Evolutionary conservation across 2,113 vertebrate genomes (phyloP), one percentile per base, ranked within the genome.

Genomic region (Aleadryas rufinucha): DNA sequence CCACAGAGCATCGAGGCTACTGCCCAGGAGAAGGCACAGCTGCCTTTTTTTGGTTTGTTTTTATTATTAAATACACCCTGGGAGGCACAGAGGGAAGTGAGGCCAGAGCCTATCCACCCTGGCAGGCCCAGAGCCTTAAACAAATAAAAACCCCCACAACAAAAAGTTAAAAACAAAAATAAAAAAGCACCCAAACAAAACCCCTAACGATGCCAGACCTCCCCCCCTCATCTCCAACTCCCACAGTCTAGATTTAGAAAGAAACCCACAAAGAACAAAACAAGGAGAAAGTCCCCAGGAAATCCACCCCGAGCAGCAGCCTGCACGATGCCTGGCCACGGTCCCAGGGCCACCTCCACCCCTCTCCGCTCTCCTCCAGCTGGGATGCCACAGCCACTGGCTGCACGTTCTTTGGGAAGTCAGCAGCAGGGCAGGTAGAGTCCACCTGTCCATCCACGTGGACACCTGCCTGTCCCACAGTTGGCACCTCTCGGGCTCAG

Each of bases 401-500:
- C 85, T 61, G 70, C 56, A 6, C 0, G 11, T 35, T 68, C 65
- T 79, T 83, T 85, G 82, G 47, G 72, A 61, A 75, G 61, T 26
- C 87, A 83, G 90, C 66, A 61, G 90, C 76, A 50, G 77, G 44
- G 69, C 59, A 78, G 90, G 87, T 31, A 24, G 88, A 71, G 74
- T 49, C 91, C 83, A 23, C 54, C 74, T 7, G 1, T 42, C 69
- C 7, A 5, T n/a, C 53, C 71, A 21, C 1, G 2, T 18, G 45
- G 89, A 53, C 4, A 2, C 20, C 41, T 6, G 30, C 41, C 54
- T 39, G 65, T 42, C 87, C 71, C 2, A 5, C 56, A 26, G 86
- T 56, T 56, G 84, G 83, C 64, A 35, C 56, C 44, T 60, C 37
- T 17, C 0, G 1, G 8, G 8, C 84, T 99, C 98, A 99, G 98